Conservation (phyloP, 2,797 vertebrate species). For the Threskiornis aethiopicus region DNA sequence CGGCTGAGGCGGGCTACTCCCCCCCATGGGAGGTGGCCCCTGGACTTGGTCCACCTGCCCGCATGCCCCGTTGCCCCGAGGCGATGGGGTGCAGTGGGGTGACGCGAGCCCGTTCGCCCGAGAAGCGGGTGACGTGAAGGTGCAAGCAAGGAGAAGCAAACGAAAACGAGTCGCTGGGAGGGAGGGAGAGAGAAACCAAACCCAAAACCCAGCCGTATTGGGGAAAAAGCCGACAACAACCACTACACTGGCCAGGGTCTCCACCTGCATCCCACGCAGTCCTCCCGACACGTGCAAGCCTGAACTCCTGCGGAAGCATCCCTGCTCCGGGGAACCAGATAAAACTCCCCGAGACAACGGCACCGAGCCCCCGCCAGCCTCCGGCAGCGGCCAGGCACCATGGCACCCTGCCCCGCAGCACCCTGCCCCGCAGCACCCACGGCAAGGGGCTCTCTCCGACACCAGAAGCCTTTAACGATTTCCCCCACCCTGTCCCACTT, state of each 20-base stretch:
- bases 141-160: neutral
- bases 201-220: neutral
- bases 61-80: neutral
- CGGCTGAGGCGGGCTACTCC: neutral
- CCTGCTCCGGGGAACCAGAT: neutral
- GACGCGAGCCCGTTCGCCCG: rapidly evolving
- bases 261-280: neutral
- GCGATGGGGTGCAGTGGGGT: neutral
- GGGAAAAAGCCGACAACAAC: neutral
- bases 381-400: neutral
- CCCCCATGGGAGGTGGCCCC: neutral
- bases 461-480: neutral
- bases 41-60: neutral
- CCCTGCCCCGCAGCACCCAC: neutral
- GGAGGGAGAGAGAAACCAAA: neutral
- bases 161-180: neutral
- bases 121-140: neutral
- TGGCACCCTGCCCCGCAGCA: neutral
- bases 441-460: neutral
- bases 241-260: neutral
- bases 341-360: neutral
- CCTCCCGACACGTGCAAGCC: slow-evolving; percentile 7
- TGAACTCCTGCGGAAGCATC: neutral
- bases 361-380: neutral
- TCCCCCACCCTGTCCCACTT: slow-evolving; percentile 37